A percentile compares a stretch with the other conserved stretches of the same genome.
Conservation (phyloP, 2,113 vertebrate species). For the Probosciger aterrimus region DNA sequence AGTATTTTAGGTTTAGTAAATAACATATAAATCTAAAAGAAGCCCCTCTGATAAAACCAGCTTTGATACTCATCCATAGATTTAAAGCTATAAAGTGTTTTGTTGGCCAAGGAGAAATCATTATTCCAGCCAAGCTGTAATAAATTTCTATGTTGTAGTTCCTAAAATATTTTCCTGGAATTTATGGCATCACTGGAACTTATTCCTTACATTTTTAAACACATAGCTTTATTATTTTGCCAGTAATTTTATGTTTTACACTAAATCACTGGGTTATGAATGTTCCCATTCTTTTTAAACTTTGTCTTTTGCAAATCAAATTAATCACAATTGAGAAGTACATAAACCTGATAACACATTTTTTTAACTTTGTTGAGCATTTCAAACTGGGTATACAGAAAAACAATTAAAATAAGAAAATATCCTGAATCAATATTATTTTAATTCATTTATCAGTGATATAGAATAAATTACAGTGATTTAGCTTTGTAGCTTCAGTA, state of each 20-base stretch:
- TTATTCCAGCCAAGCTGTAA: conserved; percentile 37
- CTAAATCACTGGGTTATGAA: conserved; percentile 41
- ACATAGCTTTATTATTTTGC: conserved; percentile 56
- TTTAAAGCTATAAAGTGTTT: conserved; percentile 3
- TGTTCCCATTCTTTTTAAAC: conserved; percentile 22
- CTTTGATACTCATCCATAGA: not conserved
- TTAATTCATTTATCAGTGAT: not conserved
- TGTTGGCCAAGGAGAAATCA: conserved; percentile 18
- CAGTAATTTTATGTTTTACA: conserved; percentile 57
- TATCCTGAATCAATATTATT: conserved; percentile 8
- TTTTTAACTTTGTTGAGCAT: conserved; percentile 32
- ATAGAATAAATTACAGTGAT: not conserved
- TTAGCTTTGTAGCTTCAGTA: not conserved
- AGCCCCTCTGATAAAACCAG: not conserved
- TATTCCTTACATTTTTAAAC: conserved; percentile 56
- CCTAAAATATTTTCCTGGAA: conserved; percentile 65
- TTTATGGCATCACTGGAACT: conserved; percentile 65
- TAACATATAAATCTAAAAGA: not conserved
- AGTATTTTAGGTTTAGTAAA: not conserved
- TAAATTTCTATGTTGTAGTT: conserved; percentile 47
- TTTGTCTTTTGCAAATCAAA: conserved; percentile 38
- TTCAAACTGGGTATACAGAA: not conserved
- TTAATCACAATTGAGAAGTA: conserved; percentile 34
- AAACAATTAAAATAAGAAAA: conserved; percentile 7
- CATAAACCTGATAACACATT: conserved; percentile 30